Evolutionary conservation across 2,113 vertebrate species (phyloP).

Genomic region (Parus major): DNA sequence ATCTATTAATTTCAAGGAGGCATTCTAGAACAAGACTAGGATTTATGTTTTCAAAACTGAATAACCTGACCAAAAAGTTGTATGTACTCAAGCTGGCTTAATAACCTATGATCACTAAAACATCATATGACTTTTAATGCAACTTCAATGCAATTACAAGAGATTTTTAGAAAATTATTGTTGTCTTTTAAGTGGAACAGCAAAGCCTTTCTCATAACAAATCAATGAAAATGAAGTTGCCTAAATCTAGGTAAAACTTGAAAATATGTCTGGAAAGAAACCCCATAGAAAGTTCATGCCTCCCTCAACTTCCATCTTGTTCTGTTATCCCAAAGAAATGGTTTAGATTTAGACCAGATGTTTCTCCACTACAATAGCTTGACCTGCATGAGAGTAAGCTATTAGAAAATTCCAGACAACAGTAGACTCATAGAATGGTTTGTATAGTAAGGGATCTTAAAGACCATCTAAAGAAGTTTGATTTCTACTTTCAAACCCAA

Average conservation of each 20-base stretch:
- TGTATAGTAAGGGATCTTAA: neutral
- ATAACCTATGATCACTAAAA: neutral
- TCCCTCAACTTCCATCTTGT: neutral
- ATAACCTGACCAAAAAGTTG: neutral
- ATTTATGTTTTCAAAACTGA: neutral
- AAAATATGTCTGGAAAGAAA: neutral
- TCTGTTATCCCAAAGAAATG: fast-evolving
- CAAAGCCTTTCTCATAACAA: neutral
- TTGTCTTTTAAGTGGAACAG: neutral
- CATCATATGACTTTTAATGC: neutral
- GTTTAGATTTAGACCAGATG: neutral
- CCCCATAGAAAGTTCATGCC: fast-evolving
- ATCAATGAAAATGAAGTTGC: neutral
- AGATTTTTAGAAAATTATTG: too few relatives aligned
- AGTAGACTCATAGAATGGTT: neutral
- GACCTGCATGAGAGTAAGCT: neutral
- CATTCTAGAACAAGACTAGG: neutral
- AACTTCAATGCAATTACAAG: fast-evolving
- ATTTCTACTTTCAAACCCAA: neutral
- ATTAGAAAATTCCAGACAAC: neutral
- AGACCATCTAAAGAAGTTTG: neutral
- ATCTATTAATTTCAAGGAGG: neutral
- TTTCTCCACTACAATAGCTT: neutral
- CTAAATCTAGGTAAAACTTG: neutral
- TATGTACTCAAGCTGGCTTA: neutral